Percentiles rank a stretch among this genome's conserved stretches.
phyloP scores from a whole-genome alignment of 2,797 vertebrate genomes.

The Pteropus rufus region DNA sequence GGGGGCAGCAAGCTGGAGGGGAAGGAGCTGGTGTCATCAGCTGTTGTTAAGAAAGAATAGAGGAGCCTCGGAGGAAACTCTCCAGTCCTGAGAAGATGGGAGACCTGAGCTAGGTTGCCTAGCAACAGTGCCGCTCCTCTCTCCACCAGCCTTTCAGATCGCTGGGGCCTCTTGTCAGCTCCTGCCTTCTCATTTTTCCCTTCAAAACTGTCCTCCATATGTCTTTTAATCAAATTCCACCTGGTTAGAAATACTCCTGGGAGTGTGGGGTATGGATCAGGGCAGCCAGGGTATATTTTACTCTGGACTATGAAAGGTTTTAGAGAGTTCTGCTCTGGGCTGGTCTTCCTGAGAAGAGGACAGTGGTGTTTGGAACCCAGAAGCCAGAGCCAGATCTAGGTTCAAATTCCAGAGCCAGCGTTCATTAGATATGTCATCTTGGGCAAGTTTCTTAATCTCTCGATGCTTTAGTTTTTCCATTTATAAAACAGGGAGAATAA shows the following conservation, averaged over 20 bases:
- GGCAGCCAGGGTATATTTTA: not conserved
- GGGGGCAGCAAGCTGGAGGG: not conserved
- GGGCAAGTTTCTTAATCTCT: not conserved
- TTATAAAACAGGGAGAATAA: not conserved
- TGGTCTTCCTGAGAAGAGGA: not conserved
- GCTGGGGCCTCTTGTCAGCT: not conserved
- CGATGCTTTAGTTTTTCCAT: not conserved
- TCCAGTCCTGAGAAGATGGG: not conserved
- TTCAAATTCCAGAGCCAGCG: not conserved
- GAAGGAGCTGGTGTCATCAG: not conserved
- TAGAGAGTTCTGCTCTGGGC: not conserved
- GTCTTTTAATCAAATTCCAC: not conserved
- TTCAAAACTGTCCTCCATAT: not conserved
- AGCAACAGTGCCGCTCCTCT: not conserved
- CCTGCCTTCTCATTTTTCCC: not conserved
- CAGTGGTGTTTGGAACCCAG: not conserved
- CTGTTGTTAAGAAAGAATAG: not conserved
- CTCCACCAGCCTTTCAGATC: not conserved
- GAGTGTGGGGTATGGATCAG: not conserved
- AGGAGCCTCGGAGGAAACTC: not conserved
- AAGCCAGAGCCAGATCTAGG: not conserved
- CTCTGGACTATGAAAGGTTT: not conserved
- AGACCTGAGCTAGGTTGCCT: conserved; percentile 36
- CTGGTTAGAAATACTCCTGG: not conserved
- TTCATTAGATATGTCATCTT: not conserved